Evolutionary conservation across 2,888 invertebrate species (phyloP), one percentile per base, ranked within the genome.

Genomic region (Pterobdella sp.): DNA sequence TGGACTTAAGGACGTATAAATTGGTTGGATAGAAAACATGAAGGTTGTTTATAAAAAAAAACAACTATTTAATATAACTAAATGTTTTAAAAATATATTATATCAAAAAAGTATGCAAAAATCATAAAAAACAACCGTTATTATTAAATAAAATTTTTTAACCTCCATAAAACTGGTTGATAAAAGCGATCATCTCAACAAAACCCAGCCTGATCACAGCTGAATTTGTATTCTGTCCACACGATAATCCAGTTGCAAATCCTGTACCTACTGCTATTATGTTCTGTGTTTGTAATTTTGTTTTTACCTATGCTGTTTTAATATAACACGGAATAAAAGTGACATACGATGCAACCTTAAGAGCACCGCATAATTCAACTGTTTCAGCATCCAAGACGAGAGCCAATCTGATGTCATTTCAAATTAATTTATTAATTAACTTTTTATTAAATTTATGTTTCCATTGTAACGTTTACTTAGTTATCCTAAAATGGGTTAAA

Each of bases 151-250:
- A n/a, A 10, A 26, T 7, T 14, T 7, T 26, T 7, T 1, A 22
- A 72, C 72, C 63, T 37, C 29, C 4, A 26, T 64, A 29, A 29
- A 73, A 32, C 36, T 34, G 77, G 75, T 94, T 91, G 52, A 93
- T 92, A 84, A 95, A 97, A 83, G 93, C 91, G 79, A 96, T 92
- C 92, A 96, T 96, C 86, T 98, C 97, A 94, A 96, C 96, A 18
- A 98, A 88, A 32, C 97, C 97, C 72, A 98, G 87, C 70, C 97
- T 89, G 82, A 98, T 97, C 18, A 97, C 91, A 0, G 97, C 97
- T 0, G 97, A 96, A 84, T 97, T 98, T 31, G 97, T 96, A 84
- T 98, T 98, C 85, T 96, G 96, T 1, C 97, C 97, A 76, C 90
- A 88, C 18, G 90, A 90, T 67, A 99, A 86, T 31, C 97, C 98